phyloP scores from a whole-genome alignment of 2,797 vertebrate genomes.

The Spondyliosoma cantharus region DNA sequence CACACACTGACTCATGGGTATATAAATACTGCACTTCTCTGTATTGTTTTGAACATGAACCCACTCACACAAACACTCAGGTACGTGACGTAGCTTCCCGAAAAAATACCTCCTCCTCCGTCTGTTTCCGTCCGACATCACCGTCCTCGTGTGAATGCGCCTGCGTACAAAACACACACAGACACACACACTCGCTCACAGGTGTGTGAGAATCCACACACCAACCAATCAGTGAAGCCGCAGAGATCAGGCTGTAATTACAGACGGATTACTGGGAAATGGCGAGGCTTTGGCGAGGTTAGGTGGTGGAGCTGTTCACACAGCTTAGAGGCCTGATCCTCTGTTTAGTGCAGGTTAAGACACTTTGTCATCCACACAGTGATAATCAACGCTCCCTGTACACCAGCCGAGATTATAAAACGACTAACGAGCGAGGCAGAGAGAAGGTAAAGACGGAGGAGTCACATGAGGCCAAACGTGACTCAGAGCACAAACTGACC shows the following conservation, averaged over 20 bases:
- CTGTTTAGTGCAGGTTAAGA: constrained; percentile 64
- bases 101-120: constrained; percentile 1
- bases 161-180: background rate
- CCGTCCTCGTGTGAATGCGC: too few species aligned
- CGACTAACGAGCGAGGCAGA: constrained; percentile 33
- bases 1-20: constrained; percentile 37
- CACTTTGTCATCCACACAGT: constrained; percentile 28
- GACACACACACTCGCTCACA: background rate
- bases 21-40: constrained; percentile 25
- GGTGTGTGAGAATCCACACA: background rate
- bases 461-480: background rate
- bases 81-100: constrained; percentile 25
- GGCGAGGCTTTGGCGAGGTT: constrained; percentile 34
- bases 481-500: background rate
- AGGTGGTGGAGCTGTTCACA: constrained; percentile 24
- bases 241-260: constrained; percentile 63
- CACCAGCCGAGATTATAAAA: background rate
- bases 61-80: constrained; percentile 5
- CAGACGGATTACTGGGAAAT: constrained; percentile 47
- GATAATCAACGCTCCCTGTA: constrained; percentile 44
- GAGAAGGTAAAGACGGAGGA: background rate
- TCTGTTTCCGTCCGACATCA: background rate
- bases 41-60: background rate
- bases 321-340: constrained; percentile 62
- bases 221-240: background rate